Percentiles rank a stretch among this genome's conserved stretches.
Conservation (phyloP, 2,113 vertebrate genomes). For the Colossoma macropomum region DNA sequence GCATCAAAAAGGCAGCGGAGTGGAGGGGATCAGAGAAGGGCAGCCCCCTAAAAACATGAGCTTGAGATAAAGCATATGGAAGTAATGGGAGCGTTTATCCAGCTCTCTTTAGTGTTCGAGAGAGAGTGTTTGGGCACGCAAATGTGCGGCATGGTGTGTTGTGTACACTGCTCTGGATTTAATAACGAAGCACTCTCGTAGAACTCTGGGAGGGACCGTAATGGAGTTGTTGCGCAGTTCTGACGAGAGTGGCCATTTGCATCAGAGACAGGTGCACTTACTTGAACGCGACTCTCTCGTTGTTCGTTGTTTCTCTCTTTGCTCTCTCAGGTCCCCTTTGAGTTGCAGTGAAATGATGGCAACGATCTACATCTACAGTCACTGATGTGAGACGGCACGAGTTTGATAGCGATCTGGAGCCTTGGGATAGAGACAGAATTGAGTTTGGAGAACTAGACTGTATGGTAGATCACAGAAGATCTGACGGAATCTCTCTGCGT, state of each 20-base stretch:
- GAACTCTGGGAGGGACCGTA: slow-evolving; percentile 66
- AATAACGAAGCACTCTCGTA: slow-evolving; percentile 66
- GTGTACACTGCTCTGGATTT: slow-evolving; percentile 52
- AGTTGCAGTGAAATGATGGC: slow-evolving; percentile 69
- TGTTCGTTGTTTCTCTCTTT: background rate
- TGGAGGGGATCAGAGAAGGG: background rate
- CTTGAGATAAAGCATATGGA: slow-evolving; percentile 12
- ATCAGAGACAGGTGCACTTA: slow-evolving; percentile 66
- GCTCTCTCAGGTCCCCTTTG: slow-evolving; percentile 65
- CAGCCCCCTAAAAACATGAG: slow-evolving; percentile 7
- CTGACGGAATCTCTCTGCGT: slow-evolving; percentile 63
- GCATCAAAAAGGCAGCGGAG: slow-evolving; percentile 11
- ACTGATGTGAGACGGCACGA: slow-evolving; percentile 68
- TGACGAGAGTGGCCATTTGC: slow-evolving; percentile 72
- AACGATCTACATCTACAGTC: slow-evolving; percentile 71
- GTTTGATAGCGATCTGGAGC: slow-evolving; percentile 72
- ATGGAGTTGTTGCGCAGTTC: slow-evolving; percentile 68
- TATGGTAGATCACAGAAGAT: slow-evolving; percentile 65
- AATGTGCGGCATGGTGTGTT: slow-evolving; percentile 56
- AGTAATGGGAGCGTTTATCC: background rate
- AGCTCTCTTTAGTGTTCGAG: slow-evolving; percentile 2
- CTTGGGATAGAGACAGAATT: slow-evolving; percentile 70
- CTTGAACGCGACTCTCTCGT: slow-evolving; percentile 58
- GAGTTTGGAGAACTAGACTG: slow-evolving; percentile 64
- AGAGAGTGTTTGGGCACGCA: background rate